Conservation (phyloP, 2,113 vertebrate species). For the Leptosomus discolor region DNA sequence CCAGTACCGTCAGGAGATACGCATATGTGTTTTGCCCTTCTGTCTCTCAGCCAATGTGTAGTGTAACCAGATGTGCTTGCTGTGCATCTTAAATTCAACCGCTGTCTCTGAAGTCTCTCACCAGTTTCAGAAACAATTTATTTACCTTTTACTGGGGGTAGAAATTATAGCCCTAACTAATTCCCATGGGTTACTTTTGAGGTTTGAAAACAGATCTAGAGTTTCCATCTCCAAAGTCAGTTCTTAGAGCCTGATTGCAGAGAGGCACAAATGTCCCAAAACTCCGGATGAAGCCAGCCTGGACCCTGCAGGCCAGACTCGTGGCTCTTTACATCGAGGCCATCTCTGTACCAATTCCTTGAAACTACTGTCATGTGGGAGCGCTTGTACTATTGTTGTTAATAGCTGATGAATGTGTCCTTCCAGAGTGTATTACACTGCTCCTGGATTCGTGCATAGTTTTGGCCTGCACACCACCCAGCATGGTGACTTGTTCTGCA, state of each 20-base stretch:
- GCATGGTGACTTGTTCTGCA: neutral
- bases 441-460: neutral
- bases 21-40: neutral
- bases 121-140: neutral
- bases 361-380: neutral
- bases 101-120: neutral
- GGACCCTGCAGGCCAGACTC: neutral
- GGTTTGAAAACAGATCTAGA: neutral
- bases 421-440: neutral
- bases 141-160: neutral
- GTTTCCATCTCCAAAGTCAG: neutral
- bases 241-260: neutral
- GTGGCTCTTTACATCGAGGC: neutral
- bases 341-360: neutral
- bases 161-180: neutral
- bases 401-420: neutral
- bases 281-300: neutral
- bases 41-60: neutral
- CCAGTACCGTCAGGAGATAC: neutral
- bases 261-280: neutral
- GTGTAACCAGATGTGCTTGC: neutral
- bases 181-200: neutral
- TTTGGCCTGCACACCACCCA: neutral
- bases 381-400: neutral
- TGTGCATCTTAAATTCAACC: neutral